Evolutionary conservation across 2,113 vertebrate genomes (phyloP).

Genomic region (Montifringilla adamsi): DNA sequence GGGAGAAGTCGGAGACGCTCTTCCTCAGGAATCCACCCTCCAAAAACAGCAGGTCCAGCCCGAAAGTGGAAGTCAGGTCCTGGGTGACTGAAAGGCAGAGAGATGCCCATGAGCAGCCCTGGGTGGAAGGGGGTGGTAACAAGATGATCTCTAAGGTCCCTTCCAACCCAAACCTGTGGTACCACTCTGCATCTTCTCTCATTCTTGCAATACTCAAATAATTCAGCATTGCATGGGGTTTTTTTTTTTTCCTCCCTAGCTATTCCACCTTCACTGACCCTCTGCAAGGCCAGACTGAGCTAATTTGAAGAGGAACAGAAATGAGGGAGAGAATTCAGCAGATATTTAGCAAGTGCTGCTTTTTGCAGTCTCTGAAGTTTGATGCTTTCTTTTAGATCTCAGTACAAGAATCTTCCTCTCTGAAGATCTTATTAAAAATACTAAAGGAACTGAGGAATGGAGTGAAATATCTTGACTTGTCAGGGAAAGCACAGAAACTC

Average conservation of each 20-base stretch:
- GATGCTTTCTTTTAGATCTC: background rate
- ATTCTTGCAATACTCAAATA: background rate
- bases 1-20: constrained; percentile 32
- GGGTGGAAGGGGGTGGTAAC: background rate
- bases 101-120: background rate
- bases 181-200: background rate
- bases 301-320: background rate
- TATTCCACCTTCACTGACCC: background rate
- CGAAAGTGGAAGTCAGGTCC: constrained; percentile 51
- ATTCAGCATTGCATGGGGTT: background rate
- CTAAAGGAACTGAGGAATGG: background rate
- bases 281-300: background rate
- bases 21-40: constrained; percentile 61
- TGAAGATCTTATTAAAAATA: background rate
- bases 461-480: background rate
- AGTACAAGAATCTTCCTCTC: background rate
- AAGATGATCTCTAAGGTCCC: background rate
- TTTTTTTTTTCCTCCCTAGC: background rate
- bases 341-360: background rate
- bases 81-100: constrained; percentile 53
- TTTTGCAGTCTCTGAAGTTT: background rate
- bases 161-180: background rate
- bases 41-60: constrained; percentile 65
- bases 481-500: background rate
- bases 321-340: background rate